Evolutionary conservation across 2,113 vertebrate species (phyloP).

Genomic region (Promerops cafer): DNA sequence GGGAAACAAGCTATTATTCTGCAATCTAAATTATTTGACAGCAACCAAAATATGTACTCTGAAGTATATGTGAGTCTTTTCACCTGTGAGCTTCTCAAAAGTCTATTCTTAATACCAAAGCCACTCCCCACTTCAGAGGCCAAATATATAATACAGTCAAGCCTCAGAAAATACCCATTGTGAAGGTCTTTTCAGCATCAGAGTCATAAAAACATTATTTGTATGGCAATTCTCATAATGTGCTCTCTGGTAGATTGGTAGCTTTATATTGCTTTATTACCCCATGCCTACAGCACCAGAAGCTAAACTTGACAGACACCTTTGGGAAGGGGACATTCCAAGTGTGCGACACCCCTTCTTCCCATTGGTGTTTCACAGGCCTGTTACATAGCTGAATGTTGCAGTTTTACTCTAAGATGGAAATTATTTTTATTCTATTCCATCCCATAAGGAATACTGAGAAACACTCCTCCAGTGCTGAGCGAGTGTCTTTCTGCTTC

Average conservation of each 20-base stretch:
- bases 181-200: neutral
- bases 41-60: neutral
- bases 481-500: neutral
- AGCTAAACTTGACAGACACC: neutral
- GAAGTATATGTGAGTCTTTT: neutral
- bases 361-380: accelerated
- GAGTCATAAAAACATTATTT: neutral
- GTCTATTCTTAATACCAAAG: neutral
- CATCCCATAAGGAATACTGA: neutral
- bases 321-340: neutral
- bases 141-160: neutral
- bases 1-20: neutral
- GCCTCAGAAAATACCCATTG: neutral
- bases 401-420: neutral
- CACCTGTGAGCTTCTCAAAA: neutral
- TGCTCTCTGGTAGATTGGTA: neutral
- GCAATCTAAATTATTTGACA: neutral
- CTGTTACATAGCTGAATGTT: neutral
- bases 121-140: neutral
- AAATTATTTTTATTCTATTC: neutral
- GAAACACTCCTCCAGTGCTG: neutral
- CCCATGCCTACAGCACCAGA: neutral
- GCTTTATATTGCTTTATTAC: neutral
- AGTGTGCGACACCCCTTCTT: neutral
- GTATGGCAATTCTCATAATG: neutral